These are phyloP conservation scores for Anastatus disparis DNA, from an alignment of 1,140 invertebrate genomes.

Conservation along the genomic window DNA sequence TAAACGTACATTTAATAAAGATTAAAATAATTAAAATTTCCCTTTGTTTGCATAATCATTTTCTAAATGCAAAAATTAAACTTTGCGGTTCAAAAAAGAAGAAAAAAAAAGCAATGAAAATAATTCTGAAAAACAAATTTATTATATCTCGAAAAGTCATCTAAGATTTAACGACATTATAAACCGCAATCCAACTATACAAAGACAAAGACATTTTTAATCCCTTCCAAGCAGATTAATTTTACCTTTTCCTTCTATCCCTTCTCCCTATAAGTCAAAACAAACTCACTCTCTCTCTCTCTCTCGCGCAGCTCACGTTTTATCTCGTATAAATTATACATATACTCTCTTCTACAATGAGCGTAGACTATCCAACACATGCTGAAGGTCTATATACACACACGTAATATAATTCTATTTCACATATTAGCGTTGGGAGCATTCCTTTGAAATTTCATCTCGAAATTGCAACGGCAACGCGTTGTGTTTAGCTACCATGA, in stretches of 20 bases:
- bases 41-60: too few relatives aligned
- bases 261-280: not conserved
- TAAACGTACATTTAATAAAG: too few relatives aligned
- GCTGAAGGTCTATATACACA: not conserved
- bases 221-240: not conserved
- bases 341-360: not conserved
- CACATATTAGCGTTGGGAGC: conserved; percentile 29
- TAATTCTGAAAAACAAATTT: too few relatives aligned
- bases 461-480: conserved; percentile 15
- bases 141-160: conserved; percentile 29
- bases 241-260: not conserved
- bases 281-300: too few relatives aligned
- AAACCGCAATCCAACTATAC: not conserved
- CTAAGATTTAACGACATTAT: not conserved
- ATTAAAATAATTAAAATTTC: too few relatives aligned
- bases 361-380: not conserved
- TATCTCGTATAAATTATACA: conserved; percentile 14
- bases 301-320: too few relatives aligned
- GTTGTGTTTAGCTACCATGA: too few relatives aligned
- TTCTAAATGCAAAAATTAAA: too few relatives aligned
- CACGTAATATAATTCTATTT: conserved; percentile 40
- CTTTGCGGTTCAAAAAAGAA: too few relatives aligned
- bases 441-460: conserved; percentile 36
- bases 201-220: conserved; percentile 18
- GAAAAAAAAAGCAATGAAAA: too few relatives aligned